Conservation (phyloP, 2,797 vertebrate genomes). For the Syngnathus rostellatus region DNA sequence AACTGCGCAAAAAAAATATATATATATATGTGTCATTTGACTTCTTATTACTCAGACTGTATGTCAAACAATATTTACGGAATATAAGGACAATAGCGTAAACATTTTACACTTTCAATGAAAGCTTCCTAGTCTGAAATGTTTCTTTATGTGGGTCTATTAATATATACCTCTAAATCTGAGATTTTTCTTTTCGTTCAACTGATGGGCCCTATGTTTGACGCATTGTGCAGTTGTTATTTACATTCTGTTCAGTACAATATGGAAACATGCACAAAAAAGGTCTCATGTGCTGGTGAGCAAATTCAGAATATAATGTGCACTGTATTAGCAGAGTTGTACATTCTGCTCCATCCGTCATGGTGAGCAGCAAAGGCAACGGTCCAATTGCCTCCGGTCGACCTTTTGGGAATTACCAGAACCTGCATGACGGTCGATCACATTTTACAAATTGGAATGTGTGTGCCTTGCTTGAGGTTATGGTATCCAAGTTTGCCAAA, state of each 20-base stretch:
- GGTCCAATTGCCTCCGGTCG: background rate
- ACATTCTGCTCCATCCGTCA: background rate
- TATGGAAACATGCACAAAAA: slow-evolving; percentile 8
- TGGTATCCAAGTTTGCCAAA: slow-evolving; percentile 4
- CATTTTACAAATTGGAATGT: background rate
- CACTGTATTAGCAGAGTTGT: slow-evolving; percentile 1
- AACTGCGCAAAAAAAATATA: background rate
- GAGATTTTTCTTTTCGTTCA: slow-evolving; percentile 19
- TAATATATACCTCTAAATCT: background rate
- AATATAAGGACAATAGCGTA: slow-evolving; percentile 45
- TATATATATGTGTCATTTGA: slow-evolving; percentile 35
- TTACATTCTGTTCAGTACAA: slow-evolving; percentile 48
- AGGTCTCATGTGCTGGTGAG: background rate
- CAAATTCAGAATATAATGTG: slow-evolving; percentile 5
- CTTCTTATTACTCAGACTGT: slow-evolving; percentile 24
- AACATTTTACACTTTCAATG: slow-evolving; percentile 37
- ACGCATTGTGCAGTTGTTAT: slow-evolving; percentile 42
- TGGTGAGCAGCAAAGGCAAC: background rate
- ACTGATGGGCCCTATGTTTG: slow-evolving; percentile 37
- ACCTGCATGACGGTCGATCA: background rate
- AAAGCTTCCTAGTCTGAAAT: slow-evolving; percentile 20
- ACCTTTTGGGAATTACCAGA: background rate
- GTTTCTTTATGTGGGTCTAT: slow-evolving; percentile 21
- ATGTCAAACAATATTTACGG: slow-evolving; percentile 53
- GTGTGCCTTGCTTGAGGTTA: background rate